A percentile compares a stretch with the other conserved stretches of the same genome.
phyloP scores from a whole-genome alignment of 2,113 vertebrate species.

The Zingel zingel region DNA sequence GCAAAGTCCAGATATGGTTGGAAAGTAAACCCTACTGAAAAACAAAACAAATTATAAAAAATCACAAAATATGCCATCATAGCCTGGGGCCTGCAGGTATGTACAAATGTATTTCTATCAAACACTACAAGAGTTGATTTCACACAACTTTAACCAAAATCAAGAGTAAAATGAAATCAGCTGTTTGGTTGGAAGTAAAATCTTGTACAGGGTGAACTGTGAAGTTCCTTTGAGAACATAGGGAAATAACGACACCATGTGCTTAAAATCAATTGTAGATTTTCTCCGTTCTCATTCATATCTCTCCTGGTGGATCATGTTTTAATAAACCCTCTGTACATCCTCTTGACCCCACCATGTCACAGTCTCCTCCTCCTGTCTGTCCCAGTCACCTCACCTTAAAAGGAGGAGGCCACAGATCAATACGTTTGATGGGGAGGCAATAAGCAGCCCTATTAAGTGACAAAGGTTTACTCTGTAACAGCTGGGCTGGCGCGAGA shows the following conservation, averaged over 20 bases:
- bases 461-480: conserved; percentile 99
- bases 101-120: background rate
- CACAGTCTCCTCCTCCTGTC: conserved; percentile 27
- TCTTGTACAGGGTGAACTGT: background rate
- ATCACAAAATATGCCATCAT: too few relatives aligned
- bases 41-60: too few relatives aligned
- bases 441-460: conserved; percentile 99
- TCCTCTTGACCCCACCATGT: conserved; percentile 30
- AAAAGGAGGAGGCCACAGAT: conserved; percentile 96
- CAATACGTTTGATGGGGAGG: conserved; percentile 99
- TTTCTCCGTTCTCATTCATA: background rate
- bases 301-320: conserved; percentile 31
- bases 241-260: background rate
- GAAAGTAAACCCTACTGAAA: too few relatives aligned
- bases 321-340: conserved; percentile 43
- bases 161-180: background rate
- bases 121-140: background rate
- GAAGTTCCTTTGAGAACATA: background rate
- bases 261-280: conserved; percentile 25
- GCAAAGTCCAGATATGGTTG: too few relatives aligned
- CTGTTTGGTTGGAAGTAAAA: background rate
- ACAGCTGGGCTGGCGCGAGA: conserved; percentile 99
- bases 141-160: background rate
- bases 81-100: too few relatives aligned
- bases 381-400: conserved; percentile 80